Evolutionary conservation across 1,140 invertebrate genomes (phyloP), one percentile per base, ranked within the genome.

Genomic region (Mamestra configurata): DNA sequence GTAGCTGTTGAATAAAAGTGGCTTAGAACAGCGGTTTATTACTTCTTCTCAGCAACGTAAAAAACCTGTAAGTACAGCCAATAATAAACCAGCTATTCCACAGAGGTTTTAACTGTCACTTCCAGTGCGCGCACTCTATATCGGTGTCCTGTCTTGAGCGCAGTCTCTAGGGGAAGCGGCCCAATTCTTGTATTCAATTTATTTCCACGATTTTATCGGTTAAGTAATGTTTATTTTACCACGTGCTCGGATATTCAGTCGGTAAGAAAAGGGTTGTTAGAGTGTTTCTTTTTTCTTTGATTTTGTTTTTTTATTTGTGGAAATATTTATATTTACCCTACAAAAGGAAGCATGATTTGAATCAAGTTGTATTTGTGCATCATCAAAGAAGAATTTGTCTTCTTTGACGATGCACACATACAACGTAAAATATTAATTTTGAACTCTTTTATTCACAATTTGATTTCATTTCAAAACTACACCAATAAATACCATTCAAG

Each of bases 121-220:
- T 59, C 37, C 72, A 75, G 18, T 31, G 24, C 24, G 20, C 3
- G 18, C 35, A 66, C 61, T 66, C 11, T 66, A 22, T 20, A 66
- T 40, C 61, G 35, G n/a, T n/a, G 53, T 27, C 5, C 13, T 4
- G 10, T 49, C 24, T 31, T 24, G 1, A 55, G 8, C 24, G 13
- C 27, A 18, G 18, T 13, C 43, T n/a, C 68, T 22, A 49, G 70
- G 24, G 64, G 20, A 24, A 51, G 24, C 35, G 22, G 49, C 46
- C 15, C n/a, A 46, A 75, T 43, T 75, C 53, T 24, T 59, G 55
- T 75, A 11, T 59, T 43, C 55, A 75, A 75, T 75, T 59, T 75
- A 75, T 75, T 59, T 59, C n/a, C 20, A 46, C 72, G 43, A 59
- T 75, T 75, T 61, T 31, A 46, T 75, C 72, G 55, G 55, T 61